Evolutionary conservation across 2,888 invertebrate genomes (phyloP), one percentile per base, ranked within the genome.

Genomic region (Stenichneumon culpator): DNA sequence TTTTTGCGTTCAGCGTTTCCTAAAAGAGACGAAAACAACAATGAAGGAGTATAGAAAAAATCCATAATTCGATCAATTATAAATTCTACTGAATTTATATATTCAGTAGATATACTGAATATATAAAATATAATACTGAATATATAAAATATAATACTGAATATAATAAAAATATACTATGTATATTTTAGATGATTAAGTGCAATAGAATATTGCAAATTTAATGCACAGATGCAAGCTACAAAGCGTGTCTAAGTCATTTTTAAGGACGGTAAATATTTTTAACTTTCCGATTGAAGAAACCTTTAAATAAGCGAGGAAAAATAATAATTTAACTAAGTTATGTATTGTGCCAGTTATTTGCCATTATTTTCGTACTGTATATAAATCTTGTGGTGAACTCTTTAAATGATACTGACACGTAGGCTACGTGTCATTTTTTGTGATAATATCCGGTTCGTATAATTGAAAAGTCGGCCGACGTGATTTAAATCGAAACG

Each of bases 1-100:
- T 80, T 80, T 63, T 28, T 60, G 25, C 80, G 60, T 52, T 80
- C 80, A 22, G 19, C 28, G 47, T 63, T 80, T 32, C 80, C 80
- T 80, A 44, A 16, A 19, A 52, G 9, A 79, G 19, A 54, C 25
- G 47, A n/a, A 52, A 79, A 68, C 19, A 39, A 36, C 47, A 47
- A 39, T 68, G 39, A 32, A 32, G 5, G 22, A 68, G 32, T 68
- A 68, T 52, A 52, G 32, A 32, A 78, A 78, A 65, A 52, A 32
- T 50, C 47, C 28, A 22, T 25, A 50, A 28, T 54, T 25, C 68
- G 22, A 25, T 52, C 68, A 50, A 28, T 68, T 25, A 19, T 50
- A 78, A n/a, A 47, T n/a, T 36, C 11, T n/a, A 67, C 14, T 60
- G 28, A 60, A 60, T n/a, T n/a, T n/a, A n/a, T n/a, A n/a, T n/a